phyloP scores from a whole-genome alignment of 1,140 invertebrate genomes.

The Solenopsis fugax region DNA sequence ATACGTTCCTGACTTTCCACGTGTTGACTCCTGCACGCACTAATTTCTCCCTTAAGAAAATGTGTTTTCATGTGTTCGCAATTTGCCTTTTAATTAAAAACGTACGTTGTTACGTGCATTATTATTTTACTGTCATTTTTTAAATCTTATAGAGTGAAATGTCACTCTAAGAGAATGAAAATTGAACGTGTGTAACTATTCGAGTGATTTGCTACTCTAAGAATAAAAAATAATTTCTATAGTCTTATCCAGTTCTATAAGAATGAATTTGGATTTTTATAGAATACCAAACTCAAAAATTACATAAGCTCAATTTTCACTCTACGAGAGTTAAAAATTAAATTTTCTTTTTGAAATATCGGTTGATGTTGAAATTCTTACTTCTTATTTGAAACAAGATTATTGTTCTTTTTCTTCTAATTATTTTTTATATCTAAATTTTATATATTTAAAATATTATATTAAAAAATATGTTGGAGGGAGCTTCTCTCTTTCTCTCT shows the following conservation, averaged over 20 bases:
- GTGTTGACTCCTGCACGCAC: background rate
- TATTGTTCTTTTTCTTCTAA: background rate
- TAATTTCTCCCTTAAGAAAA: background rate
- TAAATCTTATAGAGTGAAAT: too few species aligned
- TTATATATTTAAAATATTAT: constrained; percentile 1
- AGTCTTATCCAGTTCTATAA: too few species aligned
- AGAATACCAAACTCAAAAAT: too few species aligned
- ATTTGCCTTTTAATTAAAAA: background rate
- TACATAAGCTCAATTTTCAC: too few species aligned
- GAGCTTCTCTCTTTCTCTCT: too few species aligned
- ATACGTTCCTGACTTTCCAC: background rate
- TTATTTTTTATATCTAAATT: background rate
- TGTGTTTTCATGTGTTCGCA: background rate
- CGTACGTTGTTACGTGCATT: background rate
- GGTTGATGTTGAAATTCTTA: background rate
- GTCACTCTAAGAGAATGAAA: too few species aligned
- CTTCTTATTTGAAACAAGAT: background rate
- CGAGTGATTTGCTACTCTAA: too few species aligned
- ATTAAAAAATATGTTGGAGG: background rate
- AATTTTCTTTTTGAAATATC: background rate
- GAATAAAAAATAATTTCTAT: too few species aligned
- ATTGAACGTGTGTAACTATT: too few species aligned
- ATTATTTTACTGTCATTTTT: background rate
- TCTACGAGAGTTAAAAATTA: too few species aligned
- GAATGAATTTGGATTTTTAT: too few species aligned